These are phyloP conservation scores for Cotesia congregata DNA, from an alignment of 2,888 invertebrate species.

Conservation along the genomic window DNA sequence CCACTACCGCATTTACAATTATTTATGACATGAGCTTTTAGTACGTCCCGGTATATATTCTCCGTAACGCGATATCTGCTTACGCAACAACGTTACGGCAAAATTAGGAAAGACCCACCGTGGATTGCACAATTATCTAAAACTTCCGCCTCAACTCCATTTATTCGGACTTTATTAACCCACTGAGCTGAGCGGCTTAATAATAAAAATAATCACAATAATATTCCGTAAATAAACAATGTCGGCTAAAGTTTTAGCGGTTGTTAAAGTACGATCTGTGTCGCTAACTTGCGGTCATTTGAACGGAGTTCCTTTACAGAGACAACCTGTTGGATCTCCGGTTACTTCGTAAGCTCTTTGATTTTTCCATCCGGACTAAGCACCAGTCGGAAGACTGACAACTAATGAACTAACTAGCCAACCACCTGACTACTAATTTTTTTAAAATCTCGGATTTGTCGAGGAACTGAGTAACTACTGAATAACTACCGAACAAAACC, in stretches of 20 bases:
- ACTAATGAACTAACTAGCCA: too few species aligned
- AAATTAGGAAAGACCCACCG: slow-evolving; percentile 43
- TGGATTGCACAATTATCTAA: slow-evolving; percentile 23
- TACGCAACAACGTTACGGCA: slow-evolving; percentile 47
- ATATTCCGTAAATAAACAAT: not conserved
- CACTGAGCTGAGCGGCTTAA: not conserved
- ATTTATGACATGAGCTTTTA: not conserved
- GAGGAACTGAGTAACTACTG: not conserved
- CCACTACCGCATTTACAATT: not conserved
- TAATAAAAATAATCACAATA: not conserved
- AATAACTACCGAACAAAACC: not conserved
- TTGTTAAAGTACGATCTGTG: slow-evolving; percentile 33
- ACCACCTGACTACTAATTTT: not conserved
- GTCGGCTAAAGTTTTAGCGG: not conserved
- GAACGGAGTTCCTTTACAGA: slow-evolving; percentile 17
- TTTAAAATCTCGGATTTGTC: not conserved
- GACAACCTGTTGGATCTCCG: slow-evolving; percentile 40
- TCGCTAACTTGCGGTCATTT: slow-evolving; percentile 43
- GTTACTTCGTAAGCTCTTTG: slow-evolving; percentile 2
- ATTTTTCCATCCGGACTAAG: not conserved
- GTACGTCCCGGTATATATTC: slow-evolving; percentile 40
- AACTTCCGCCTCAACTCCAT: slow-evolving; percentile 2
- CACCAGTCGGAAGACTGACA: too few species aligned
- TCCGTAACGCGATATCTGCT: slow-evolving; percentile 45
- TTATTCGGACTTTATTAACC: not conserved